Percentiles rank a stretch among this genome's conserved stretches.
These are phyloP conservation scores for Leucania comma DNA, from an alignment of 2,888 invertebrate species.

Conservation along the genomic window DNA sequence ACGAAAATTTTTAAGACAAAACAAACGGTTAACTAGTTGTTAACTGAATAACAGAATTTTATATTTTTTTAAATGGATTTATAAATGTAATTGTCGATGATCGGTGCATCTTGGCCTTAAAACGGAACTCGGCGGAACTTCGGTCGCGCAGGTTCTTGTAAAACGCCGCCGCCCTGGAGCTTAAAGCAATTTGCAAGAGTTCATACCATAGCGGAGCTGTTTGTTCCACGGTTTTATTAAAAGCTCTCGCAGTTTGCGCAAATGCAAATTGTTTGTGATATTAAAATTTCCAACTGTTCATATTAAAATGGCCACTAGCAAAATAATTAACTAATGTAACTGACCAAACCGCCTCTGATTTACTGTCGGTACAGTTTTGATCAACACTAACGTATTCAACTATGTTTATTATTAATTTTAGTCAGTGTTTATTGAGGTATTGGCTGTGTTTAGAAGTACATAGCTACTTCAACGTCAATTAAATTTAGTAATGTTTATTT, in stretches of 20 bases:
- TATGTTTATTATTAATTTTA: not conserved
- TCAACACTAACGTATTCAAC: not conserved
- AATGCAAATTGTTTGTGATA: conserved; percentile 83
- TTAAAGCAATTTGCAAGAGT: conserved; percentile 89
- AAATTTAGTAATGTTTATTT: not conserved
- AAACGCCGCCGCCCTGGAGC: conserved; percentile 85
- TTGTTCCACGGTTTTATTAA: conserved; percentile 86
- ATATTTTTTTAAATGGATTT: too few relatives aligned
- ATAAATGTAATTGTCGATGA: not conserved
- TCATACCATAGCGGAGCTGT: conserved; percentile 81
- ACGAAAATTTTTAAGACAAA: not conserved
- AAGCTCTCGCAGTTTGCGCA: conserved; percentile 77
- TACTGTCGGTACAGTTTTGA: not conserved
- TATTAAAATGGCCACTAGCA: conserved; percentile 52
- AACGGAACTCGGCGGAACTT: conserved; percentile 78
- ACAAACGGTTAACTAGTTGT: not conserved
- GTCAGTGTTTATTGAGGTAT: not conserved
- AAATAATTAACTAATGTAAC: conserved; percentile 56
- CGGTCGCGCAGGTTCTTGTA: conserved; percentile 84
- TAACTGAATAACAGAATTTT: too few relatives aligned
- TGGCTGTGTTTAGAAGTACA: not conserved
- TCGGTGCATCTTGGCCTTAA: conserved; percentile 76
- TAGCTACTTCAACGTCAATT: not conserved
- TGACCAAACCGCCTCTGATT: conserved; percentile 46
- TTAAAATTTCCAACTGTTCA: conserved; percentile 73